Conservation (phyloP, 2,113 vertebrate genomes). For the Gambusia affinis region DNA sequence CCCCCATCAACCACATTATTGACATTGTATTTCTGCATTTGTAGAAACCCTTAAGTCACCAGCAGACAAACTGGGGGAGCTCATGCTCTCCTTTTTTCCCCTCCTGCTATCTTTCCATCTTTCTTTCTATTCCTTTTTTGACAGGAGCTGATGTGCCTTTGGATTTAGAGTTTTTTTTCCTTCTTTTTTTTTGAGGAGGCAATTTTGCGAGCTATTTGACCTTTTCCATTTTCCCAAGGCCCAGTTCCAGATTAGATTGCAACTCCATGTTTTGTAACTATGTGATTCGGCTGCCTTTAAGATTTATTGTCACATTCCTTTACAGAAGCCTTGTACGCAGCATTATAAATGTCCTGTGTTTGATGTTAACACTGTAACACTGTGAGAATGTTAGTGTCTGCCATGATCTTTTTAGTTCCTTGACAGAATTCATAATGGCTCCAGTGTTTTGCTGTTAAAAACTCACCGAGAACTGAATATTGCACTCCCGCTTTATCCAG, state of each 20-base stretch:
- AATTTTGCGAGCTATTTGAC: constrained; percentile 81
- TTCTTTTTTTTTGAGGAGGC: constrained; percentile 73
- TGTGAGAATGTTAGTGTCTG: constrained; percentile 62
- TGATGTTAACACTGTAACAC: constrained; percentile 76
- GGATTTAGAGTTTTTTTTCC: constrained; percentile 74
- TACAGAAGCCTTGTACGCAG: constrained; percentile 67
- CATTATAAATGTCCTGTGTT: constrained; percentile 70
- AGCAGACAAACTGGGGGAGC: constrained; percentile 50
- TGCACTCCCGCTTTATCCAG: constrained; percentile 42
- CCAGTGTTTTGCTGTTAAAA: constrained; percentile 63
- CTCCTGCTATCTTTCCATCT: constrained; percentile 62
- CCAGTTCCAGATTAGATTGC: constrained; percentile 80
- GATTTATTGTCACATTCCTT: constrained; percentile 82
- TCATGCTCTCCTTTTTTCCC: constrained; percentile 47
- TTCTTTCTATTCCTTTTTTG: constrained; percentile 61
- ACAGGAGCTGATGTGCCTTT: constrained; percentile 74
- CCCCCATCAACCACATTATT: constrained; percentile 1
- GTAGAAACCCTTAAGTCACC: constrained; percentile 27
- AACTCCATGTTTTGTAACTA: constrained; percentile 78
- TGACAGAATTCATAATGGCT: constrained; percentile 73
- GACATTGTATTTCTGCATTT: constrained; percentile 6
- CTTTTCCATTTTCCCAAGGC: constrained; percentile 84
- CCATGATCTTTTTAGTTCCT: constrained; percentile 55
- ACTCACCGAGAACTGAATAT: constrained; percentile 62
- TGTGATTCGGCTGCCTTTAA: constrained; percentile 75